These are phyloP conservation scores for Alitta virens DNA, from an alignment of 2,888 invertebrate genomes.

Conservation along the genomic window DNA sequence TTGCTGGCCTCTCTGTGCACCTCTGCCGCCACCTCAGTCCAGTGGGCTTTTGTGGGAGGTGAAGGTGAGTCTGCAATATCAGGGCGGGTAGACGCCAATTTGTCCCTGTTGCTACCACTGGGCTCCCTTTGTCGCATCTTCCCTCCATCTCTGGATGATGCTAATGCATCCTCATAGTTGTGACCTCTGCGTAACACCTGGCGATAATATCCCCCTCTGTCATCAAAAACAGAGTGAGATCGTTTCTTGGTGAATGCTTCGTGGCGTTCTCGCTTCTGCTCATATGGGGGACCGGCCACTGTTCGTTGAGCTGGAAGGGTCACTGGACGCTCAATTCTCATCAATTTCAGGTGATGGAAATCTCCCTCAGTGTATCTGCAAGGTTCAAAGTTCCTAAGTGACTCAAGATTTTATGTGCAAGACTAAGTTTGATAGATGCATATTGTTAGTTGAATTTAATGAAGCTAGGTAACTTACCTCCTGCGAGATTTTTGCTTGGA, in stretches of 20 bases:
- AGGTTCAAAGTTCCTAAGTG: too few relatives aligned
- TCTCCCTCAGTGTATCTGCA: slow-evolving; percentile 49
- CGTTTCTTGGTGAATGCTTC: background rate
- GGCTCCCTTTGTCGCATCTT: background rate
- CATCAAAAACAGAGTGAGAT: too few relatives aligned
- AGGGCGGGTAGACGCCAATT: background rate
- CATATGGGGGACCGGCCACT: slow-evolving; percentile 22
- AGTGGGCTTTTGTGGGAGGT: slow-evolving; percentile 26
- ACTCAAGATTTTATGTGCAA: too few relatives aligned
- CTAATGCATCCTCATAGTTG: background rate
- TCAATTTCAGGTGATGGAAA: slow-evolving; percentile 45
- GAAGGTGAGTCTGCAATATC: slow-evolving; percentile 15
- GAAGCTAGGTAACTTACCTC: slow-evolving; percentile 2
- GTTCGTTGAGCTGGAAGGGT: slow-evolving; percentile 41
- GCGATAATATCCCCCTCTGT: background rate
- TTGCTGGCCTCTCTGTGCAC: slow-evolving; percentile 26
- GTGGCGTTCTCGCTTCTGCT: background rate
- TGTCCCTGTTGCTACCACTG: background rate
- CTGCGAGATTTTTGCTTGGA: background rate
- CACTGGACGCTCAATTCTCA: slow-evolving; percentile 33
- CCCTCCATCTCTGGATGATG: background rate
- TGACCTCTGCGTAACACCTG: background rate
- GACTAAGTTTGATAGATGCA: too few relatives aligned
- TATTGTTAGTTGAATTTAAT: too few relatives aligned
- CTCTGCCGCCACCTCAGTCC: slow-evolving; percentile 36